Evolutionary conservation across 2,888 invertebrate genomes (phyloP), one percentile per base, ranked within the genome.

Genomic region (Syrphus vitripennis): DNA sequence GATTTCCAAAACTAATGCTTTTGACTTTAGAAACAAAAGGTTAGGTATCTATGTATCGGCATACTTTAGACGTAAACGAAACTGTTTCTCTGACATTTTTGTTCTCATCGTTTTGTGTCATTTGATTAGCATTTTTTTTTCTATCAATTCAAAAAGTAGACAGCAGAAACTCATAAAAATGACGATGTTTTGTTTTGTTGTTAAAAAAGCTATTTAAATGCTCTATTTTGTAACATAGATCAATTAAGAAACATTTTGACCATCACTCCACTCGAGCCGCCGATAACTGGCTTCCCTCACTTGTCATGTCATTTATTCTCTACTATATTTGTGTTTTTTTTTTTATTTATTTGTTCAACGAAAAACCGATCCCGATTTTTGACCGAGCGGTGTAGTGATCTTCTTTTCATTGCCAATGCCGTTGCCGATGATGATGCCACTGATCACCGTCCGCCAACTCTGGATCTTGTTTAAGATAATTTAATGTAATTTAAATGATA

Each of bases 401-500:
- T 37, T 31, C 14, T n/a, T 14, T 19, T n/a, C 24, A 14, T 50
- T 14, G 21, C 6, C 50, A 50, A 50, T 26, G 24, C 24, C 50
- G 1, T 26, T n/a, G 50, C n/a, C 24, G 12, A 19, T 5, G 29
- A 34, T 12, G n/a, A 12, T 53, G 31, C 74, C 45, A 55, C 63
- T 40, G 45, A 55, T 55, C 59, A 59, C 21, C 45, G 63, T 29
- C 21, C 48, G 45, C 67, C 50, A 37, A 63, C 69, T 48, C 48
- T 50, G 76, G 67, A 77, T 76, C 72, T 76, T 84, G 80, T 81
- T 59, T 76, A 63, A 90, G 90, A 90, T 90, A 91, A 90, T 90
- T 90, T 91, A 91, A 91, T 90, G 90, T 90, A 90, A 90, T 90
- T 90, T 90, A 90, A 90, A 90, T 91, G 90, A 90, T 91, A 90